Evolutionary conservation across 2,888 invertebrate species (phyloP), one percentile per base, ranked within the genome.

Genomic region (Drosophila picticornis): DNA sequence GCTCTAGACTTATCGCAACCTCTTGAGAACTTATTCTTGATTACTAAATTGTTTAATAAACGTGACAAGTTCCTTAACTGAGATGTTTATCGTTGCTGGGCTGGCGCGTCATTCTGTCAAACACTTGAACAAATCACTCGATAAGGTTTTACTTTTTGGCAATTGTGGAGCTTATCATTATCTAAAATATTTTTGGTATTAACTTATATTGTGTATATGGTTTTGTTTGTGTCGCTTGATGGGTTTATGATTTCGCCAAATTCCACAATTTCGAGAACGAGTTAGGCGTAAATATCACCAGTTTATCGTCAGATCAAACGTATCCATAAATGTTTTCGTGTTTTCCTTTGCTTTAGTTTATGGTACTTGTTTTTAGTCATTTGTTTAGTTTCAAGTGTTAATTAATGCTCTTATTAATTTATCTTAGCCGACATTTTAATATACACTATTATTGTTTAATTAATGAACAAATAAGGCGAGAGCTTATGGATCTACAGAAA

Each of bases 1-100:
- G 71, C 50, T 51, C 38, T 38, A 6, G 25, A 31, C 62, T 74
- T 83, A 83, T 83, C 87, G 32, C 16, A 13, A 25, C 48, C 84
- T 68, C 73, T 83, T 56, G 46, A 79, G 52, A 63, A 16, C 16
- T 11, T 11, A 9, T 34, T 68, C 57, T 64, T 77, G 72, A 43
- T 50, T 77, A 66, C 81, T 61, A 51, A 69, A 81, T 81, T 48
- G 72, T 61, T 72, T 69, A 72, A 72, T 63, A 77, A 79, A 77
- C 78, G 77, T 79, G 79, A 72, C 81, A 76, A 64, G 52, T 46
- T 67, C 13, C 60, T 27, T 48, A 59, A 25, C 50, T 11, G 11
- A 67, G 67, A 80, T 80, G 25, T 16, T 53, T 68, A 80, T 76
- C 81, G 27, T 38, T 25, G 25, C 31, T 32, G 31, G 25, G 9